Base-by-base conservation (phyloP, 2,888 invertebrate species). In the Thecocarcelia acutangulata region DNA sequence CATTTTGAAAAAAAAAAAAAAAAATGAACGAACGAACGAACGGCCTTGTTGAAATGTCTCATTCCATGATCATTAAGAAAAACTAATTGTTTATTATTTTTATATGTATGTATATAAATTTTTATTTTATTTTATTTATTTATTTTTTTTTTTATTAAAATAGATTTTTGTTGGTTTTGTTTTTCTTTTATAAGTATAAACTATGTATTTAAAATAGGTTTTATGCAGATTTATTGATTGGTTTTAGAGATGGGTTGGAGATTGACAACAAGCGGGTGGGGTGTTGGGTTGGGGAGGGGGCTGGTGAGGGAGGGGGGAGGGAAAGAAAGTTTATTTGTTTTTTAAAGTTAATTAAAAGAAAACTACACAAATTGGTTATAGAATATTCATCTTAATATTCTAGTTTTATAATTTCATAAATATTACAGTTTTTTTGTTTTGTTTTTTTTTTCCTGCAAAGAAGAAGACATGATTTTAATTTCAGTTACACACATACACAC, bases 51-150 rank as follows among this genome's bases (percentile, higher is more conserved):
- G 13, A 58, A 68, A 75, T 75, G 70, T 72, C 70, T 72, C 70
- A 72, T 78, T 66, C 72, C 66, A 64, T 79, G 78, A 72, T 59
- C 66, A 56, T 78, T 66, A 78, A 69, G 66, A 73, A 73, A 61
- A 73, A 73, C 72, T 59, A 66, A 79, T 61, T 79, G 66, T 72
- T 66, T 50, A 33, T 72, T 58, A 33, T 63, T 77, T 33, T 75
- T 54, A 54, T 58, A n/a, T 63, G 13, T 56, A 46, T 54, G 46
- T 58, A n/a, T 63, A 17, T 56, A 46, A 40, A 64, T 56, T 54
- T 56, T 33, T 54, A 19, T 46, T 63, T 40, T 64, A 48, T n/a
- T 50, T 68, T 4, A 28, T 8, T 74, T 76, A 40, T 70, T 75
- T 80, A 50, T 68, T 76, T 68, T 28, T 50, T 40, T 59, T 50